Percentiles rank a stretch among this genome's conserved stretches.
Evolutionary conservation across 2,797 vertebrate genomes (phyloP).

Genomic region (Poecilia picta): DNA sequence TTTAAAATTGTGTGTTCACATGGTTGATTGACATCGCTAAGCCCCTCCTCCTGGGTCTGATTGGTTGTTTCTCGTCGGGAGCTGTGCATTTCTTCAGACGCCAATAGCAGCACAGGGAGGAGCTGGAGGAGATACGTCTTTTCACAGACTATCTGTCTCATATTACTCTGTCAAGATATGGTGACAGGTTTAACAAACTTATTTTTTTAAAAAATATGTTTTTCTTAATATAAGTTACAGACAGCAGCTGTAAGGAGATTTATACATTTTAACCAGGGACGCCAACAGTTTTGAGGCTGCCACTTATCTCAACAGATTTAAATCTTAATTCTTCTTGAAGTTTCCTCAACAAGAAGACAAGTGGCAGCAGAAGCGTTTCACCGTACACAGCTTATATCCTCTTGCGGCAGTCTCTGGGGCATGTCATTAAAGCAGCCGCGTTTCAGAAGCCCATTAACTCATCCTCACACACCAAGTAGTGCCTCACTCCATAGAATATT

Average conservation of each 20-base stretch:
- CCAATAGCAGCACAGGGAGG: too few relatives aligned
- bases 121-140: too few relatives aligned
- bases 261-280: neutral
- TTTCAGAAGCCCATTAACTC: constrained; percentile 60
- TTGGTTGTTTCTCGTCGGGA: too few relatives aligned
- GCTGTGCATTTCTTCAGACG: too few relatives aligned
- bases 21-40: too few relatives aligned
- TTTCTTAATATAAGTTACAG: too few relatives aligned
- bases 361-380: neutral
- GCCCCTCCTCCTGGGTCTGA: too few relatives aligned
- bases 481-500: constrained; percentile 44
- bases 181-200: too few relatives aligned
- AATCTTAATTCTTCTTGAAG: neutral
- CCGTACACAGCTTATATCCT: constrained; percentile 24
- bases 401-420: constrained; percentile 45
- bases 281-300: neutral
- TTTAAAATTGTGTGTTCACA: neutral
- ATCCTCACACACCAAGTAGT: constrained; percentile 54
- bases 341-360: constrained; percentile 1
- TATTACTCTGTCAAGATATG: too few relatives aligned
- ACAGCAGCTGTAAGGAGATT: neutral
- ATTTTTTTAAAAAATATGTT: too few relatives aligned
- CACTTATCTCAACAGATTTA: neutral
- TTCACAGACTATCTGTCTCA: too few relatives aligned
- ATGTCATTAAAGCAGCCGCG: constrained; percentile 57